Conservation (phyloP, 2,888 invertebrate species). For the Stenchaetothrips biformis region DNA sequence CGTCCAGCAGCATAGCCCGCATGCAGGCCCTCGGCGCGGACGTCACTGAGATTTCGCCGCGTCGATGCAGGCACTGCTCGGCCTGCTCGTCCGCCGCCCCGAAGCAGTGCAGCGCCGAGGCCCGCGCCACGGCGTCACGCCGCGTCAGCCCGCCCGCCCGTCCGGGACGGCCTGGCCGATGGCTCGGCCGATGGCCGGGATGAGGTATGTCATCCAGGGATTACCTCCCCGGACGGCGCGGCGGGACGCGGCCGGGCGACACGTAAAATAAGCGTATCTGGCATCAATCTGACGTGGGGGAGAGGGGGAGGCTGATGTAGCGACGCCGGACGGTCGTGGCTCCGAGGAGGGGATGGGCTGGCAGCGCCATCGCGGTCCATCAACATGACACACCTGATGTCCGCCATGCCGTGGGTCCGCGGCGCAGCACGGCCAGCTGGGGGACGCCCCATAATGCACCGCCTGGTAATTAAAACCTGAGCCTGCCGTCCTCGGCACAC, state of each 20-base stretch:
- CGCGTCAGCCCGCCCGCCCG: not conserved
- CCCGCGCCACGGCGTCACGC: not conserved
- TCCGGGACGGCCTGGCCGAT: not conserved
- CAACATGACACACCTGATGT: no score
- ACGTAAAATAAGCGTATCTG: constrained; percentile 7
- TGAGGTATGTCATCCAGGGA: not conserved
- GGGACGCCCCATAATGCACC: no score
- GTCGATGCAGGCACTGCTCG: no score
- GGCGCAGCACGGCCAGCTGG: no score
- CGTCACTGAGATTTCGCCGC: not conserved
- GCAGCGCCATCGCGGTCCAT: no score
- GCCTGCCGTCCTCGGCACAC: not conserved
- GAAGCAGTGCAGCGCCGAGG: no score
- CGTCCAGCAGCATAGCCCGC: not conserved
- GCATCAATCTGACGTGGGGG: not conserved
- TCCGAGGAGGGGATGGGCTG: no score
- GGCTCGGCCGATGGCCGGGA: not conserved
- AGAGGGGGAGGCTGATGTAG: no score
- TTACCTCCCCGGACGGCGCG: not conserved
- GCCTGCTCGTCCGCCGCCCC: no score
- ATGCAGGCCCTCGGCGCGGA: not conserved
- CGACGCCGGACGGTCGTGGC: no score
- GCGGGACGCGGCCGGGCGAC: not conserved
- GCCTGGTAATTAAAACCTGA: no score
- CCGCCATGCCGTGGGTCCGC: no score